Base-by-base conservation (phyloP, 2,888 invertebrate genomes). In the Hymenopus coronatus region DNA sequence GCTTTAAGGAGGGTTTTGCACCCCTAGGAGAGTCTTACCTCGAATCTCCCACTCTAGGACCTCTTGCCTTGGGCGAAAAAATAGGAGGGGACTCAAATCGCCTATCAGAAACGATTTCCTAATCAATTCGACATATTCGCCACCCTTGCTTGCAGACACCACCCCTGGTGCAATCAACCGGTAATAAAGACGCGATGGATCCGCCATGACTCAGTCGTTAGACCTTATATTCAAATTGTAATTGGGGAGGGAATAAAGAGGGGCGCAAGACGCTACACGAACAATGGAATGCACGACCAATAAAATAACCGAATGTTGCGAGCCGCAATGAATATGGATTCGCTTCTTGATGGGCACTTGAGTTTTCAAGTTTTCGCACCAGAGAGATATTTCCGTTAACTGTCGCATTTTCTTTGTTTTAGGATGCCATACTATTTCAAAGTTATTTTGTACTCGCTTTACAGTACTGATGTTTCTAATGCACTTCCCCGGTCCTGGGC, bases 91-190 rank as follows among this genome's bases (percentile, higher is more conserved):
- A 86, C 86, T 28, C 87, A 82, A 87, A 87, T 87, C 87, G n/a
- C 87, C 87, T 87, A 87, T 87, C 87, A 87, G 82, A 28, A 87
- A 3, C 87, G 82, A 82, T 87, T 87, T 87, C 87, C 87, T 87
- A 87, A 87, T 87, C 87, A 87, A 87, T 87, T 33, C 27, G 40
- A 81, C 87, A 30, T 12, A 25, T 28, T 40, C 70, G 20, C 27
- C 82, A 81, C 30, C 46, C 82, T 82, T 87, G 33, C 86, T 81
- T 87, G 12, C 81, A n/a, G 46, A 82, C 82, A 33, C 82, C 33
- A 87, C 54, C 54, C 54, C 54, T 25, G 54, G 87, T 87, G 81
- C 87, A 82, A 82, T 87, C 87, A 81, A 14, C 28, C 82, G 82
- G 82, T 87, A 87, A 87, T 87, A 87, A 87, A 87, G 82, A 82